Base-by-base conservation (phyloP, 2,113 vertebrate genomes). In the Perccottus glenii region DNA sequence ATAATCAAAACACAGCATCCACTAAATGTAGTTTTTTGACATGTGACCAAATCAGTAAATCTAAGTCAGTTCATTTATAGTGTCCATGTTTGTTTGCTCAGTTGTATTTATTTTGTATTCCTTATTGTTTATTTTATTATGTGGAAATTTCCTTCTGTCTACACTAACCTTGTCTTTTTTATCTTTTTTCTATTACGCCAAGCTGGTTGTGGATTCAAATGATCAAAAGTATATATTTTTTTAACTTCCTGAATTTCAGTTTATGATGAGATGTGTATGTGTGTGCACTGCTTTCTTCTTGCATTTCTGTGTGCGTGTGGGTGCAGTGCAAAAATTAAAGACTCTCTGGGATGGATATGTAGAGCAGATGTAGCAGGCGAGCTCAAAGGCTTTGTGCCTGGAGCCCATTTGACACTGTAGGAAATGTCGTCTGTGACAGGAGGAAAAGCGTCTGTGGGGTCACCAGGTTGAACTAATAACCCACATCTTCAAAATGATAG, bases 341-440 rank as follows among this genome's bases (percentile, higher is more conserved):
- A 81, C 84, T 78, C 80, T 80, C 85, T 47, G 47, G 61, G 77
- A 84, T 87, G 87, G 88, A 91, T 90, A 88, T 90, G 86, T 77
- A 88, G 80, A 89, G 87, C 88, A 89, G 85, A 91, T 88, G 86
- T 87, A 89, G 81, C 61, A 71, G 66, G 61, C 71, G 11, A 82
- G 74, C 78, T 86, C 81, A 88, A 89, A 89, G 85, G 67, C 75
- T 80, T 27, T 45, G 61, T 9, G 83, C 86, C 88, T 85, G 88
- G 76, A 78, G 88, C 81, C 79, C 49, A 40, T 90, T 88, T 86
- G 87, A 88, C 82, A 78, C 81, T 74, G 81, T 70, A 84, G 82
- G 82, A 87, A 86, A 85, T 77, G 86, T 86, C 44, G 62, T 75
- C 66, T 64, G 63, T 53, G 81, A 80, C 77, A 53, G 85, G 64